A percentile compares a stretch with the other conserved stretches of the same genome.
These are phyloP conservation scores for Bimastos eiseni DNA, from an alignment of 2,888 invertebrate genomes.

Conservation along the genomic window DNA sequence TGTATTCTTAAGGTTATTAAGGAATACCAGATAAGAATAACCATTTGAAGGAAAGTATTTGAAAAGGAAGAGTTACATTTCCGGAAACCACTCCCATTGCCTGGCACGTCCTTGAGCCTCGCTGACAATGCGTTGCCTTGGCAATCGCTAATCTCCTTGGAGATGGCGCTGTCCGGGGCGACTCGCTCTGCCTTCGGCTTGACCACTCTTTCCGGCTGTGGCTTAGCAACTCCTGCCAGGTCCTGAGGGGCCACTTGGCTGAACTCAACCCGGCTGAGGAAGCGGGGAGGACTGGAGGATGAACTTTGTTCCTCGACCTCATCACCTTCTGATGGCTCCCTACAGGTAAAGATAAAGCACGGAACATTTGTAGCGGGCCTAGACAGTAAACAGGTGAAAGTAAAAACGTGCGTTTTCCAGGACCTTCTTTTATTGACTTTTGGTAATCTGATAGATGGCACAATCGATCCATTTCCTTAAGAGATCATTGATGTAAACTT, in stretches of 20 bases:
- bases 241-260: not conserved
- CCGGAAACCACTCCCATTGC: constrained; percentile 4
- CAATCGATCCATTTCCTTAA: too few relatives aligned
- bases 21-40: too few relatives aligned
- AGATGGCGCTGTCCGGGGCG: not conserved
- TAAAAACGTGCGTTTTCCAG: too few relatives aligned
- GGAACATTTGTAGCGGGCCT: too few relatives aligned
- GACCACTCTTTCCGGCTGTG: not conserved
- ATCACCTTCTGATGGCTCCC: not conserved
- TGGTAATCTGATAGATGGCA: too few relatives aligned
- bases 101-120: not conserved
- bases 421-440: too few relatives aligned
- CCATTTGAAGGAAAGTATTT: not conserved
- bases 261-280: not conserved
- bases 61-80: constrained; percentile 8
- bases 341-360: not conserved
- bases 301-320: not conserved
- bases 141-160: not conserved
- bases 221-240: not conserved
- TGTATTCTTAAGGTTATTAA: too few relatives aligned
- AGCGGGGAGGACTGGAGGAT: not conserved
- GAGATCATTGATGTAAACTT: too few relatives aligned
- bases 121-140: not conserved
- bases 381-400: too few relatives aligned
- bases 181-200: not conserved